Evolutionary conservation across 1,140 invertebrate species (phyloP).

Genomic region (Caenorhabditis brenneri): DNA sequence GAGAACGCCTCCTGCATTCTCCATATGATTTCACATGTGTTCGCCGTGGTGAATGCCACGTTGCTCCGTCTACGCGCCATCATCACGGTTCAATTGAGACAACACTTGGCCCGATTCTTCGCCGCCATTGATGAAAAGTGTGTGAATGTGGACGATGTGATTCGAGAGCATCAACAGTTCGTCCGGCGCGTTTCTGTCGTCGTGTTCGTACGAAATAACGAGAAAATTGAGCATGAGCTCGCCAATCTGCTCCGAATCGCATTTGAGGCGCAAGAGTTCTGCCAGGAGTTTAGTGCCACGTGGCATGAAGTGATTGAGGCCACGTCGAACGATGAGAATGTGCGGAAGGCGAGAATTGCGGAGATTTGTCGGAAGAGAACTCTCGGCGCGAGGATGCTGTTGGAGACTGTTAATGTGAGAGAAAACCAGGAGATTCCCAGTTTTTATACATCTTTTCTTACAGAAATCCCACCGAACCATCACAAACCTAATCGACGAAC

Average conservation of each 20-base stretch:
- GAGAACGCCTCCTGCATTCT: slow-evolving; percentile 16
- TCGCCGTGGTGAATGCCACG: neutral
- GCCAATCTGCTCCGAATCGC: neutral
- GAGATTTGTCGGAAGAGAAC: neutral
- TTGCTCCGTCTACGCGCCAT: neutral
- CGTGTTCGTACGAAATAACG: neutral
- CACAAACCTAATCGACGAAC: neutral
- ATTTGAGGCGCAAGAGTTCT: slow-evolving; percentile 3
- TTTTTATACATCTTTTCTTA: neutral
- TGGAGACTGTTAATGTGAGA: neutral
- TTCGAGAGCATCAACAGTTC: neutral
- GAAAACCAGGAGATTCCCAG: neutral
- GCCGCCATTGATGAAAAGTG: slow-evolving; percentile 24
- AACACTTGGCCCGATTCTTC: neutral
- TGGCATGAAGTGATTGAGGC: neutral
- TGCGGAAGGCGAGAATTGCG: slow-evolving; percentile 3
- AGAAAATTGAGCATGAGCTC: neutral
- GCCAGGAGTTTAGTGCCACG: neutral
- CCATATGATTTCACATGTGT: neutral
- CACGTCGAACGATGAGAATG: neutral
- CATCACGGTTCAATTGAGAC: neutral
- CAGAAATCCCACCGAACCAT: neutral
- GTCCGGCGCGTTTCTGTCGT: neutral
- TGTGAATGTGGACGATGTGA: slow-evolving; percentile 1
- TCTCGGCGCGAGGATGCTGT: neutral